Percentiles rank a stretch among this genome's conserved stretches.
Conservation (phyloP, 2,113 vertebrate species). For the Erinaceus europaeus region DNA sequence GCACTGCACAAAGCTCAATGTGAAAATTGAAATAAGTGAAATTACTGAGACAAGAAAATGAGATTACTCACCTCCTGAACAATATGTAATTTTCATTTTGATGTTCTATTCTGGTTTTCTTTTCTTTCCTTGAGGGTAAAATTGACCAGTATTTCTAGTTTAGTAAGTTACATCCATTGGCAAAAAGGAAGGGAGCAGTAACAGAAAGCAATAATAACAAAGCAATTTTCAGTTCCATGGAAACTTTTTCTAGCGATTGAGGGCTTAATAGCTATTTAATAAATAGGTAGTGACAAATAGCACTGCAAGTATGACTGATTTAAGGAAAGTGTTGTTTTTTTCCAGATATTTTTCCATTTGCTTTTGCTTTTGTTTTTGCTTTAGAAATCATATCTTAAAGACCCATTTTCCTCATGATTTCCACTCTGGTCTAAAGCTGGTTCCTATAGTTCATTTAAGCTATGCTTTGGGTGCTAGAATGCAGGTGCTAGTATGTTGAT, state of each 20-base stretch:
- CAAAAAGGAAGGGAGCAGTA: neutral
- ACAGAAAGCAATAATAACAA: neutral
- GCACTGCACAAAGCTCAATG: neutral
- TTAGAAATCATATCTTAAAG: neutral
- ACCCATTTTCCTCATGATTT: neutral
- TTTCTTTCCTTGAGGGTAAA: neutral
- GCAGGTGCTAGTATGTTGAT: constrained; percentile 1
- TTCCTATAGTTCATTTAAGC: neutral
- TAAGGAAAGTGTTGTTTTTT: neutral
- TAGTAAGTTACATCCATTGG: neutral
- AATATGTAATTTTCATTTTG: neutral
- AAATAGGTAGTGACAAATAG: neutral
- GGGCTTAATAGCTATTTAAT: neutral
- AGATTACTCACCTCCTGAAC: neutral
- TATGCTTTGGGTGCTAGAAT: neutral
- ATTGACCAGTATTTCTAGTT: neutral
- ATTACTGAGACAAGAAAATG: neutral
- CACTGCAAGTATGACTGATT: neutral
- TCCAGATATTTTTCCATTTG: neutral
- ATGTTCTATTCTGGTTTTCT: neutral
- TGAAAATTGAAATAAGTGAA: neutral
- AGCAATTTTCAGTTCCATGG: neutral
- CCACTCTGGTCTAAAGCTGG: neutral
- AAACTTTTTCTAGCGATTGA: neutral
- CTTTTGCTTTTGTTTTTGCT: neutral